A percentile compares a stretch with the other conserved stretches of the same genome.
Evolutionary conservation across 2,888 invertebrate species (phyloP).

Genomic region (Lamellibrachia satsuma): DNA sequence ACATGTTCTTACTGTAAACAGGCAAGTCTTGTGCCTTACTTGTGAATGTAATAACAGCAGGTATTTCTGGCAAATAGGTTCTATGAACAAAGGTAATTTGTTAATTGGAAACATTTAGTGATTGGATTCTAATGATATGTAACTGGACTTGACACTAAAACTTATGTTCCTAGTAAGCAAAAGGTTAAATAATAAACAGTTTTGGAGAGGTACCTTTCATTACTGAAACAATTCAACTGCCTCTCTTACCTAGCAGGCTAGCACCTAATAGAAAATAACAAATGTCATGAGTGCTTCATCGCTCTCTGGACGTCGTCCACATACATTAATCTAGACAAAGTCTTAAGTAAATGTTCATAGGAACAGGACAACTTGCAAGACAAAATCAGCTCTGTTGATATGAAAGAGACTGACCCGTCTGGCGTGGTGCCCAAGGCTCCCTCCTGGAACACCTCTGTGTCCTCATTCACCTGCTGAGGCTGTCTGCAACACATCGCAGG

Average conservation of each 20-base stretch:
- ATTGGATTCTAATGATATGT: too few relatives aligned
- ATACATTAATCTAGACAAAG: background rate
- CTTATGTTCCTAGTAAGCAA: too few relatives aligned
- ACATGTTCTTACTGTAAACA: slow-evolving; percentile 79
- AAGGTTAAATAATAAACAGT: background rate
- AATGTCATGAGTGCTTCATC: too few relatives aligned
- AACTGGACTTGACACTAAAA: too few relatives aligned
- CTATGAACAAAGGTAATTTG: background rate
- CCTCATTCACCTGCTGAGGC: slow-evolving; percentile 75
- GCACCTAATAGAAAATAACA: too few relatives aligned
- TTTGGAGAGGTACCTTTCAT: background rate
- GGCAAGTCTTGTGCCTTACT: background rate
- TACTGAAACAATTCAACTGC: background rate
- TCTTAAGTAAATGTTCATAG: too few relatives aligned
- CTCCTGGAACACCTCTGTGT: slow-evolving; percentile 88
- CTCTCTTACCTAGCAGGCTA: background rate
- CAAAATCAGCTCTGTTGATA: too few relatives aligned
- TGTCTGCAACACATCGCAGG: slow-evolving; percentile 40
- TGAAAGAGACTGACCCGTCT: slow-evolving; percentile 75
- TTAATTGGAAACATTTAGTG: background rate
- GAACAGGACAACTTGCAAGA: too few relatives aligned
- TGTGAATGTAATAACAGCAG: background rate
- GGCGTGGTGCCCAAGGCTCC: slow-evolving; percentile 87
- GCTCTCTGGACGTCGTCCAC: background rate
- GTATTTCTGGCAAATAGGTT: background rate